Percentiles rank a stretch among this genome's conserved stretches.
Conservation (phyloP, 1,140 invertebrate species). For the Bombus cullumanus region DNA sequence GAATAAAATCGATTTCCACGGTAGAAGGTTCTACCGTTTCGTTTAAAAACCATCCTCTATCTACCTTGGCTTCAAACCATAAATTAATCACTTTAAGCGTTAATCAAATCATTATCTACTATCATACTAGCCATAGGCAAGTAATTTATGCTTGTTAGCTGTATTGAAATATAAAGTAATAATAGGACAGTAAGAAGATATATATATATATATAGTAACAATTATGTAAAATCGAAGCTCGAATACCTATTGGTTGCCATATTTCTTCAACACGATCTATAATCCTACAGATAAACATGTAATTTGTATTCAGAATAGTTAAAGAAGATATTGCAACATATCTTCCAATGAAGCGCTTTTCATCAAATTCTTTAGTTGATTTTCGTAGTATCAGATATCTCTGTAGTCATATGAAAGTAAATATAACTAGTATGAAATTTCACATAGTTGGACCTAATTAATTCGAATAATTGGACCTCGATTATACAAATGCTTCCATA, state of each 20-base stretch:
- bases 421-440: not conserved
- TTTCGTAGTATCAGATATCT: too few relatives aligned
- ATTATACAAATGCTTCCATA: not conserved
- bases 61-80: too few relatives aligned
- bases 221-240: not conserved
- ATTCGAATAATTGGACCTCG: not conserved
- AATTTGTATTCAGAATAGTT: not conserved
- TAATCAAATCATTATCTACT: not conserved
- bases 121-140: not conserved
- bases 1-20: constrained; percentile 21
- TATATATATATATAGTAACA: too few relatives aligned
- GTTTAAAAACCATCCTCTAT: not conserved
- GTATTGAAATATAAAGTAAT: too few relatives aligned
- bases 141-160: too few relatives aligned
- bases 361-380: not conserved
- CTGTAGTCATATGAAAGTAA: too few relatives aligned
- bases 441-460: not conserved
- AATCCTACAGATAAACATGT: too few relatives aligned
- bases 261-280: too few relatives aligned
- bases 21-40: not conserved
- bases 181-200: too few relatives aligned
- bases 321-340: not conserved
- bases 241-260: not conserved
- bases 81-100: not conserved
- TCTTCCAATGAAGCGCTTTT: not conserved